phyloP scores from a whole-genome alignment of 2,797 vertebrate species.

The Poliocrania exsul region DNA sequence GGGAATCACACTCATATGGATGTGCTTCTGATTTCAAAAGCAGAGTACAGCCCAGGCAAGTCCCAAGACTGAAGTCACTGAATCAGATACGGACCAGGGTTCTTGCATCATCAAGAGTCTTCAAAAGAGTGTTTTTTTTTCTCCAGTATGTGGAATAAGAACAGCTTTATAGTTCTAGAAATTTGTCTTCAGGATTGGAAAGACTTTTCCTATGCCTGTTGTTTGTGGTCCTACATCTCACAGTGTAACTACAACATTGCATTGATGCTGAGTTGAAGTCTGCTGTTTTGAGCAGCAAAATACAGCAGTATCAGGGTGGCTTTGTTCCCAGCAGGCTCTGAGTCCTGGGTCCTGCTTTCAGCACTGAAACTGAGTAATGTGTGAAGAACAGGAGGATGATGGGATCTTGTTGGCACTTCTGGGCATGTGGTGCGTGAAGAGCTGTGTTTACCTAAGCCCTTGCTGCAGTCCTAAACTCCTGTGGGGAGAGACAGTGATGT shows the following conservation, averaged over 20 bases:
- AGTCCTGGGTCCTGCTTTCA: not conserved
- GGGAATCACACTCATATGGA: not conserved
- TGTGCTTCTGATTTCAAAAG: not conserved
- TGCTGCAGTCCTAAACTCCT: not conserved
- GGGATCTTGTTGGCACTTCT: not conserved
- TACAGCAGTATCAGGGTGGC: not conserved
- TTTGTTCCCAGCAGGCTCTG: conserved; percentile 13
- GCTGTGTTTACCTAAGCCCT: not conserved
- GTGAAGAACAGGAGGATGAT: conserved; percentile 31
- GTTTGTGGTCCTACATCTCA: conserved; percentile 10
- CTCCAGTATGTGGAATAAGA: not conserved
- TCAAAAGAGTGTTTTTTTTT: not conserved
- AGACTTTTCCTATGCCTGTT: not conserved
- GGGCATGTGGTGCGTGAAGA: not conserved
- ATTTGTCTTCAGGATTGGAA: not conserved
- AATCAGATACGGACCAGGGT: not conserved
- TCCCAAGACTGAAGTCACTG: not conserved
- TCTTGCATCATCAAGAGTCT: not conserved
- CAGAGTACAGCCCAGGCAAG: not conserved
- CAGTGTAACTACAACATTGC: not conserved
- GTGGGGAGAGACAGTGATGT: not conserved
- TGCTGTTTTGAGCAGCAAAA: conserved; percentile 1
- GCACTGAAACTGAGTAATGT: conserved; percentile 54
- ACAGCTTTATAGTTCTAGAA: not conserved
- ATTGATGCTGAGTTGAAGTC: not conserved